These are phyloP conservation scores for Cyanoderma ruficeps DNA, from an alignment of 2,113 vertebrate species.

Conservation along the genomic window DNA sequence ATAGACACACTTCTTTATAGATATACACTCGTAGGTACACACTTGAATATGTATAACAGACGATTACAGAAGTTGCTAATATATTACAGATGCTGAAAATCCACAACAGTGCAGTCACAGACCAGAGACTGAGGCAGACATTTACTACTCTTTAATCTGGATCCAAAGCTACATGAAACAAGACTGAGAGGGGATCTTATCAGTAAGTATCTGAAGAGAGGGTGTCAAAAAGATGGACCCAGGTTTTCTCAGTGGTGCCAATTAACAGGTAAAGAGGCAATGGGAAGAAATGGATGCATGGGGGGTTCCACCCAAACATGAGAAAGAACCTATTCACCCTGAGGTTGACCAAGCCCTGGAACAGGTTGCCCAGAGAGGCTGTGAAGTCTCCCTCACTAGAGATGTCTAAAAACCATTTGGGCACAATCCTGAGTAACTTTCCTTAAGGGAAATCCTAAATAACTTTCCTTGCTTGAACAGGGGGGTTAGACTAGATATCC, in stretches of 20 bases:
- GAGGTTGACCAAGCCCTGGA: fast-evolving
- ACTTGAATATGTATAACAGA: background rate
- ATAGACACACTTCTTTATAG: background rate
- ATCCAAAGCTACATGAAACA: background rate
- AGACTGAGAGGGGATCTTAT: background rate
- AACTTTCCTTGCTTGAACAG: background rate
- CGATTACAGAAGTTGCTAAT: background rate
- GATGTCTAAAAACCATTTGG: background rate
- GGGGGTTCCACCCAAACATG: background rate
- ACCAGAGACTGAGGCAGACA: background rate
- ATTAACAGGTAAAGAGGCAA: background rate
- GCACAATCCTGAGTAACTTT: background rate
- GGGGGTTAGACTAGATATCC: fast-evolving
- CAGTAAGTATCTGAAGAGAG: background rate
- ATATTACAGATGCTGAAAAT: background rate
- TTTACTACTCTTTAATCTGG: background rate
- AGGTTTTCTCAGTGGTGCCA: background rate
- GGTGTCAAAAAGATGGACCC: background rate
- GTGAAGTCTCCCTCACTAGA: background rate
- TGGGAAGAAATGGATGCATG: fast-evolving
- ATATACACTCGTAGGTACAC: background rate
- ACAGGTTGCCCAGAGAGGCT: background rate
- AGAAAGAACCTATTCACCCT: background rate
- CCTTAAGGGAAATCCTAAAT: background rate
- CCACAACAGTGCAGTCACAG: background rate